Evolutionary conservation across 2,113 vertebrate species (phyloP).

Genomic region (Sardina pilchardus): DNA sequence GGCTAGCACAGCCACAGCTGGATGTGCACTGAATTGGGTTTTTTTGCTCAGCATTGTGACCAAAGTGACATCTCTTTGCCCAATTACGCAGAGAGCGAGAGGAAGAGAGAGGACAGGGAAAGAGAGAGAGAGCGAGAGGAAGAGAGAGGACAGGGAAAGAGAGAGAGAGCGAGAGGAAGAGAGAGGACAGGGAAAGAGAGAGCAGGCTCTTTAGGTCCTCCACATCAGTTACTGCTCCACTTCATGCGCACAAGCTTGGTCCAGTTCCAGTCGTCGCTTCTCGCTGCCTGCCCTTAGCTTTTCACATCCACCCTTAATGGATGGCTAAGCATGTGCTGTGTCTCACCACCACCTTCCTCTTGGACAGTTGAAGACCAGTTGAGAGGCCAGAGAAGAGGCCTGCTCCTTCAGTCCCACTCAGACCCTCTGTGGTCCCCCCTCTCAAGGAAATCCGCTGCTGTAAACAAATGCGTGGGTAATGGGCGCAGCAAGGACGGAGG

Average conservation of each 20-base stretch:
- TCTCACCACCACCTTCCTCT: constrained; percentile 34
- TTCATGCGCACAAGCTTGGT: constrained; percentile 1
- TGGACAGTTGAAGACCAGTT: constrained; percentile 25
- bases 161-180: background rate
- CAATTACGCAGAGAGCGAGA: constrained; percentile 41
- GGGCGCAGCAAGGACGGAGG: constrained; percentile 35
- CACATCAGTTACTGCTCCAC: constrained; percentile 43
- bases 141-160: background rate
- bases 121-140: background rate
- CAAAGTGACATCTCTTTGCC: constrained; percentile 39
- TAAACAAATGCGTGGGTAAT: constrained; percentile 51
- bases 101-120: background rate
- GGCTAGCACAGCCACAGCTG: constrained; percentile 7
- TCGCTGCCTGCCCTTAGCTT: background rate
- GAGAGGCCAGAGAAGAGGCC: background rate
- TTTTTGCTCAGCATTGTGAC: constrained; percentile 20
- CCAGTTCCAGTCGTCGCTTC: constrained; percentile 36
- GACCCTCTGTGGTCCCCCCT: background rate
- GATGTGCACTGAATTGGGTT: constrained; percentile 23
- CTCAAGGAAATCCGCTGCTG: constrained; percentile 41
- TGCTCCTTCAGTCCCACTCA: background rate
- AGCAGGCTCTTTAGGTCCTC: background rate
- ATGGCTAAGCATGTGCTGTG: background rate
- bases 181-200: background rate
- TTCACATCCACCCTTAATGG: background rate